A percentile compares a stretch with the other conserved stretches of the same genome.
phyloP scores from a whole-genome alignment of 2,888 invertebrate species.

The Apomyelois bistriatella region DNA sequence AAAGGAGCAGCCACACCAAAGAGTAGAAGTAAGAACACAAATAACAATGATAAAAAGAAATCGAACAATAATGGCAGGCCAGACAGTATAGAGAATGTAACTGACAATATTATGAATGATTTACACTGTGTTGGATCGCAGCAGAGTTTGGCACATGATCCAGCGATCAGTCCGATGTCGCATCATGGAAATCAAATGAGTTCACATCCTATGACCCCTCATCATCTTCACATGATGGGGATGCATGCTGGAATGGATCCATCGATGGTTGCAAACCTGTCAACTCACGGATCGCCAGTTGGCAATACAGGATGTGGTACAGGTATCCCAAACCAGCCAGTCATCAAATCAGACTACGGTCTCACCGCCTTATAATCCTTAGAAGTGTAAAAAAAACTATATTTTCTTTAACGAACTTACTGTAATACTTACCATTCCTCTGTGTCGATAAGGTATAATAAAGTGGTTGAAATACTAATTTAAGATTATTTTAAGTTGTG shows the following conservation, averaged over 20 bases:
- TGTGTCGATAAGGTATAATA: constrained; percentile 70
- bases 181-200: constrained; percentile 69
- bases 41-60: constrained; percentile 78
- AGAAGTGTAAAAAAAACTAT: constrained; percentile 66
- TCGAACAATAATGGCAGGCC: constrained; percentile 78
- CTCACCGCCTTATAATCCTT: constrained; percentile 85
- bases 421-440: constrained; percentile 74
- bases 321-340: constrained; percentile 72
- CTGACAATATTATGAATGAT: constrained; percentile 81
- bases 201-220: constrained; percentile 77
- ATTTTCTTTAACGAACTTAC: constrained; percentile 67
- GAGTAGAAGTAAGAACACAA: constrained; percentile 81
- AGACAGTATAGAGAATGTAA: constrained; percentile 83
- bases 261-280: constrained; percentile 68
- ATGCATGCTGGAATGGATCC: constrained; percentile 72
- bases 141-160: constrained; percentile 67
- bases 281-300: constrained; percentile 78
- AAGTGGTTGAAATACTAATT: constrained; percentile 62
- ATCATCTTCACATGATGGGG: constrained; percentile 73
- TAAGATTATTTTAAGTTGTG: constrained; percentile 61
- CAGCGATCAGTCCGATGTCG: constrained; percentile 75
- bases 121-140: constrained; percentile 80
- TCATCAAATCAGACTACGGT: constrained; percentile 93
- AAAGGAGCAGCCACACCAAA: constrained; percentile 80
- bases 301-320: constrained; percentile 72